A percentile compares a stretch with the other conserved stretches of the same genome.
Conservation (phyloP, 2,113 vertebrate species). For the Rhombomys opimus region DNA sequence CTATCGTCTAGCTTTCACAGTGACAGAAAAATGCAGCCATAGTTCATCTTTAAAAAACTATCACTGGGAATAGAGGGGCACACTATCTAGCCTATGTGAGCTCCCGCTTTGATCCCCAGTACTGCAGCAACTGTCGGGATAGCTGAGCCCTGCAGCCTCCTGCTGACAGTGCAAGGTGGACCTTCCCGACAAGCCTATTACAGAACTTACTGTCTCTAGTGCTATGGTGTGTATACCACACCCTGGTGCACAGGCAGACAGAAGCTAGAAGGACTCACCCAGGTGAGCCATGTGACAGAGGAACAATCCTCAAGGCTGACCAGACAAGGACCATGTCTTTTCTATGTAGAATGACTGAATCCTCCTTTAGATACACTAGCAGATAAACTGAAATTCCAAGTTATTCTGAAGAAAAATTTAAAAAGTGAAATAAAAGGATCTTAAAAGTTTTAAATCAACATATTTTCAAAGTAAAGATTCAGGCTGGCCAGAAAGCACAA, state of each 20-base stretch:
- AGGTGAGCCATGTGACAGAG: neutral
- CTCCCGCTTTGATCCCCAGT: neutral
- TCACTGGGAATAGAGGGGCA: neutral
- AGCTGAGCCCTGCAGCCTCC: neutral
- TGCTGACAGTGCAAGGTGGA: neutral
- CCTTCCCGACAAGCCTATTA: neutral
- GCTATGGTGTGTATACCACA: neutral
- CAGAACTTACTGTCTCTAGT: neutral
- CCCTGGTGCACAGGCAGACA: neutral
- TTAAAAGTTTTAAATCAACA: conserved; percentile 11
- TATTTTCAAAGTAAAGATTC: neutral
- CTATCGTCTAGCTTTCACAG: neutral
- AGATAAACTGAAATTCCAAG: neutral
- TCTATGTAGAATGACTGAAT: neutral
- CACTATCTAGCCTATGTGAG: neutral
- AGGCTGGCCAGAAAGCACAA: neutral
- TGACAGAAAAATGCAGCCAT: neutral
- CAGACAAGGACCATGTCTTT: neutral
- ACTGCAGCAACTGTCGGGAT: neutral
- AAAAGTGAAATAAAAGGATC: neutral
- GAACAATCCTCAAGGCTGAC: neutral
- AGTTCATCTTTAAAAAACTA: neutral
- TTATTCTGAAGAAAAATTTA: conserved; percentile 13
- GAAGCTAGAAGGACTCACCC: neutral
- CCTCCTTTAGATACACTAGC: neutral